These are phyloP conservation scores for Xiphias gladius DNA, from an alignment of 2,113 vertebrate genomes.

Conservation along the genomic window DNA sequence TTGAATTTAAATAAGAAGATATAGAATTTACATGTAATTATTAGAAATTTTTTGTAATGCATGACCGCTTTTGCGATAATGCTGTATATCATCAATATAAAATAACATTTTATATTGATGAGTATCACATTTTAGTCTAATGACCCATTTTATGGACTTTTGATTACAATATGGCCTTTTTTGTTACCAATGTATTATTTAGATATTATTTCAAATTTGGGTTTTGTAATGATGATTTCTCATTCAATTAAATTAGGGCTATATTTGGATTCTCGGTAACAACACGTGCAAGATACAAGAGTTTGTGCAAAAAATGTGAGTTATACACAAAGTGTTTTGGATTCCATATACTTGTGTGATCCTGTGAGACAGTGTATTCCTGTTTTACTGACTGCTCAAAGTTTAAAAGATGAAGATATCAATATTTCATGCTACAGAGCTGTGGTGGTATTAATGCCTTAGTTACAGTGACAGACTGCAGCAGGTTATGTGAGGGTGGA, in stretches of 20 bases:
- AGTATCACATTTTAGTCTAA: too few relatives aligned
- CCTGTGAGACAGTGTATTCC: conserved; percentile 2
- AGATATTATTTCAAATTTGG: neutral
- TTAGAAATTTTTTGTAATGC: neutral
- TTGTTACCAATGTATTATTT: neutral
- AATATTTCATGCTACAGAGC: conserved; percentile 22
- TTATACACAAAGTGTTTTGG: neutral
- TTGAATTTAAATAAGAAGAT: conserved; percentile 16
- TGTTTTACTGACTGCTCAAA: neutral
- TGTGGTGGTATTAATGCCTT: conserved; percentile 32
- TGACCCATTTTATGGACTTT: neutral
- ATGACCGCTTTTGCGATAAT: neutral
- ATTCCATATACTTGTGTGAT: neutral
- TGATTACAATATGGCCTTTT: neutral
- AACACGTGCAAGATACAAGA: neutral
- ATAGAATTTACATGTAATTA: conserved; percentile 21
- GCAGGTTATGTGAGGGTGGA: conserved; percentile 61
- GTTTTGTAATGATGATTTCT: neutral
- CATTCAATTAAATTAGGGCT: neutral
- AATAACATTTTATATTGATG: neutral
- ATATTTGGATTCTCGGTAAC: neutral
- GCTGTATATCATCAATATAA: neutral
- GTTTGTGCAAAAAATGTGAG: neutral
- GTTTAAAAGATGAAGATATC: conserved; percentile 55
- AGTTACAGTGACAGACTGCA: conserved; percentile 60